Evolutionary conservation across 2,797 vertebrate genomes (phyloP), one percentile per base, ranked within the genome.

Genomic region (Alfaro cultratus): DNA sequence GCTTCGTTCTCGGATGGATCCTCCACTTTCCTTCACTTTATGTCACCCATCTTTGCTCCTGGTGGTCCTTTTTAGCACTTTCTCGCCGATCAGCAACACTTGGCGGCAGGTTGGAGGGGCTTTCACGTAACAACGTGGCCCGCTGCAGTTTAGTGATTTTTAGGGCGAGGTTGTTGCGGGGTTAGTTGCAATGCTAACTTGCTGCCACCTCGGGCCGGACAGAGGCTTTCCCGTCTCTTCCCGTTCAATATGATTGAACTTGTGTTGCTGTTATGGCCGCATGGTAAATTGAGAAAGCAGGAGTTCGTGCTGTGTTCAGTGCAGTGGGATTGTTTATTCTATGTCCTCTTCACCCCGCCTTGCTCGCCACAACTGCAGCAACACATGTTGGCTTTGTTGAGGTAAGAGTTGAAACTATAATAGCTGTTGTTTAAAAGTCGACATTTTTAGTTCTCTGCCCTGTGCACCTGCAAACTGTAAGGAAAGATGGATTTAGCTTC

Each of bases 291-390:
- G 43, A 3, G 74, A 26, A 16, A 78, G 53, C 26, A 41, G 15
- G 39, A 29, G 39, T 39, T 70, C 49, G 49, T 68, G 75, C 11
- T 60, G 78, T 74, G 11, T 87, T 81, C 81, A 82, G 78, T 84
- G 36, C 26, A 26, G 89, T 87, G 85, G 90, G 93, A 90, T 71
- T 93, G 92, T 94, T 92, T 93, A 88, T 91, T 90, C 87, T 73
- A 85, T 89, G 76, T 85, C 76, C 84, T 51, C 78, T 87, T 74
- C 79, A 76, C 75, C 79, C 87, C 86, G 87, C 88, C 90, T 83
- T 73, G 21, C 36, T 73, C 18, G 83, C 83, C 81, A 7, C 85
- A 84, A 75, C 90, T 78, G 78, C 86, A 78, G 10, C 84, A 74
- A 78, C 91, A 85, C 89, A 91, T 88, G 92, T 74, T 85, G 45